These are phyloP conservation scores for Crocuta crocuta DNA, from an alignment of 2,113 vertebrate genomes.

Conservation along the genomic window DNA sequence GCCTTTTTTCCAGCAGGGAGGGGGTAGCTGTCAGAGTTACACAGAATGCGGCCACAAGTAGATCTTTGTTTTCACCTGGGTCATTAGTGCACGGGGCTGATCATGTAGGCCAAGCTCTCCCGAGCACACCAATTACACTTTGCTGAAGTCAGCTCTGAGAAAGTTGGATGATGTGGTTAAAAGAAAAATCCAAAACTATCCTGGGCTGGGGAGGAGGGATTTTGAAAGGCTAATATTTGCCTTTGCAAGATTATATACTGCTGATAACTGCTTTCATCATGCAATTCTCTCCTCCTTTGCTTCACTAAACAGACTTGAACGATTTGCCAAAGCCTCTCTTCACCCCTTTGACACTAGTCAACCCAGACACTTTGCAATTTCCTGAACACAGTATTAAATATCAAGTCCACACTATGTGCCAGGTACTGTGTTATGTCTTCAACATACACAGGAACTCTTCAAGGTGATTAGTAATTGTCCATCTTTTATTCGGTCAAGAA, in stretches of 20 bases:
- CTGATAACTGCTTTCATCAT: conserved; percentile 6
- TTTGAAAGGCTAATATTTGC: conserved; percentile 66
- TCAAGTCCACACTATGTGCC: background rate
- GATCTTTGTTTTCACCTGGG: conserved; percentile 63
- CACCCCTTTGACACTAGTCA: conserved; percentile 3
- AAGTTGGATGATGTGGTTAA: conserved; percentile 11
- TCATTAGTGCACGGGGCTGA: conserved; percentile 49
- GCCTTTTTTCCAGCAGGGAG: background rate
- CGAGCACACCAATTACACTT: conserved; percentile 51
- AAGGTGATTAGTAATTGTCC: background rate
- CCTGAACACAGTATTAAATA: conserved; percentile 4
- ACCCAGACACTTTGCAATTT: conserved; percentile 50
- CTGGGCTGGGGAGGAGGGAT: conserved; percentile 53
- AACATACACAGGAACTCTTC: conserved; percentile 18
- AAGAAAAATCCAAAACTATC: conserved; percentile 61
- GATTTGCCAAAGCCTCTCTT: conserved; percentile 39
- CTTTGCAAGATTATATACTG: conserved; percentile 46
- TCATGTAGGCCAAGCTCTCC: background rate
- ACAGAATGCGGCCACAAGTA: background rate
- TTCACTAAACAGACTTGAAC: background rate
- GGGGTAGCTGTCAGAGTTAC: conserved; percentile 26
- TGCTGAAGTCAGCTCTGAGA: conserved; percentile 46
- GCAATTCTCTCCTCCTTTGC: background rate
- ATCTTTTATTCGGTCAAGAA: conserved; percentile 27
- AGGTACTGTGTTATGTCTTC: background rate